Evolutionary conservation across 2,888 invertebrate species (phyloP).

Genomic region (Spicauda simplicius): DNA sequence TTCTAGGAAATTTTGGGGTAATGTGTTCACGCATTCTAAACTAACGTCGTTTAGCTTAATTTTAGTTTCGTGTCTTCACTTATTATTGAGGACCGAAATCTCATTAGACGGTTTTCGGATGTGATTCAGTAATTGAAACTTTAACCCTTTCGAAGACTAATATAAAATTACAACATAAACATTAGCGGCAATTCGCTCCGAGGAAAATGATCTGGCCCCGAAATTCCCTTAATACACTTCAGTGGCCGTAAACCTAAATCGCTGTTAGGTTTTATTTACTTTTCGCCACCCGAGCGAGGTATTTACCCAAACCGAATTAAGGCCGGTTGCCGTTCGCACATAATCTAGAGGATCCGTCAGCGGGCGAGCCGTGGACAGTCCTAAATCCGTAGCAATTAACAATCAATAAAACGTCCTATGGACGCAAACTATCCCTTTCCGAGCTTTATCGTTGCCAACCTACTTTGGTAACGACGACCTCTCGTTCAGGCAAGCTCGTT

Average conservation of each 20-base stretch:
- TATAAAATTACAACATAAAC: constrained; percentile 26
- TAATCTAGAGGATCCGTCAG: constrained; percentile 35
- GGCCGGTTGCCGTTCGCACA: constrained; percentile 18
- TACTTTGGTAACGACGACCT: constrained; percentile 39
- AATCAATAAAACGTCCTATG: constrained; percentile 45
- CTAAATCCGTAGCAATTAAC: constrained; percentile 47
- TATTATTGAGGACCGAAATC: constrained; percentile 1
- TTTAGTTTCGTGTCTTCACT: constrained; percentile 2
- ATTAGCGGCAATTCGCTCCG: constrained; percentile 3
- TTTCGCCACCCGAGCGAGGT: background rate
- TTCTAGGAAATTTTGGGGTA: constrained; percentile 1
- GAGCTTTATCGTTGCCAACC: constrained; percentile 47
- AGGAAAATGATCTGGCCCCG: constrained; percentile 19
- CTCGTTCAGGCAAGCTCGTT: constrained; percentile 52
- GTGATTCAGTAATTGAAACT: constrained; percentile 8
- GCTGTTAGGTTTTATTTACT: constrained; percentile 32
- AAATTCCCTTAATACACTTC: constrained; percentile 21
- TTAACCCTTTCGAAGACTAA: constrained; percentile 19
- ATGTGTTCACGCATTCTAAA: background rate
- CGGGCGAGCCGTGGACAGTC: constrained; percentile 25
- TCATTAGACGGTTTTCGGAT: background rate
- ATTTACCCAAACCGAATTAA: constrained; percentile 31
- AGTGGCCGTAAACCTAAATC: constrained; percentile 25
- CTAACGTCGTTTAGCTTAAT: background rate
- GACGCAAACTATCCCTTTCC: constrained; percentile 39